Base-by-base conservation (phyloP, 1,140 invertebrate genomes). In the Bombus vancouverensis region DNA sequence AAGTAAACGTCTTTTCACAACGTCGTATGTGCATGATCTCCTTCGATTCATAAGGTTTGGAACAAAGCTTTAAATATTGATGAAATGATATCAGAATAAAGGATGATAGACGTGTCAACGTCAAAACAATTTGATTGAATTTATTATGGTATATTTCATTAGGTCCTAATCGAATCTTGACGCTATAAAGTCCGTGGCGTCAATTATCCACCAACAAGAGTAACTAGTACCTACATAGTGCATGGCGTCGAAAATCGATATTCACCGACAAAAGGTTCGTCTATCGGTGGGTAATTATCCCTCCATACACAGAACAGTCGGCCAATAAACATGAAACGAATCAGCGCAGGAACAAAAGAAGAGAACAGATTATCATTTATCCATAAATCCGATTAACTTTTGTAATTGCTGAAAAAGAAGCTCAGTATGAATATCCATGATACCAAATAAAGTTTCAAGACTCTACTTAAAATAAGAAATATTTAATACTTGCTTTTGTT, bases 261-360 rank as follows among this genome's bases (percentile, higher is more conserved):
- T n/a, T 4, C 8, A 18, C n/a, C 22, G 37, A 84, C 82, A 78
- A 84, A 84, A 71, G 82, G 82, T 78, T 71, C 75, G 39, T 59
- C 47, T 66, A 84, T 84, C 47, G 74, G 5, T 25, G 42, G 47
- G 59, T 78, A 71, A 84, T 84, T 59, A 84, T 70, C 15, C n/a
- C 32, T 37, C 2, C 22, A 34, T 66, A 59, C 34, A 25, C 22
- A 39, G 3, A 70, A 78, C 82, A 68, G 68, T 83, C 47, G 82
- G 13, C 44, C 44, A 82, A 82, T 75, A 83, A 68, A 57, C 37
- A 76, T 53, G 44, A 22, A 47, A 25, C 62, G 80, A 65, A 83
- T 76, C 34, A 53, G 70, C n/a, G 39, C 22, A 37, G 13, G 3
- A 59, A 34, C 66, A 78, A 78, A 71, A 66, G 47, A 13, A 44